A percentile compares a stretch with the other conserved stretches of the same genome.
These are phyloP conservation scores for Pseudomyrmex sp. DNA, from an alignment of 1,140 invertebrate genomes.

Conservation along the genomic window DNA sequence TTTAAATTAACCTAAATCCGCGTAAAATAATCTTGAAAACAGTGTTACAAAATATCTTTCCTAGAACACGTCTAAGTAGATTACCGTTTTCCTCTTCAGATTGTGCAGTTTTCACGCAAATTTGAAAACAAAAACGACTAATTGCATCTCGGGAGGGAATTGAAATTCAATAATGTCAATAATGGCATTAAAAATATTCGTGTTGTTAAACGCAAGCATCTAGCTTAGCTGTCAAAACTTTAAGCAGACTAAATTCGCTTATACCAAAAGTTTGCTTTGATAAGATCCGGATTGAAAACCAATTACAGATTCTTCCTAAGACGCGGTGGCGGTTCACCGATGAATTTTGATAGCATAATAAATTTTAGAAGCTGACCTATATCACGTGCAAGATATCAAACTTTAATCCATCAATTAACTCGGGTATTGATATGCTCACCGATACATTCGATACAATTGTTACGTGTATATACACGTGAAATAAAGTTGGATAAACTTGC, in stretches of 20 bases:
- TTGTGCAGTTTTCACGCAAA: no score
- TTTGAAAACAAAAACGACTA: no score
- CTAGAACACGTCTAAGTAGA: no score
- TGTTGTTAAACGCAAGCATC: not conserved
- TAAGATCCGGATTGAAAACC: conserved; percentile 6
- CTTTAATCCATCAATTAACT: not conserved
- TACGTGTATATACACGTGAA: no score
- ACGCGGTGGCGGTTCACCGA: not conserved
- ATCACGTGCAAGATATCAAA: not conserved
- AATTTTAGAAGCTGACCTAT: not conserved
- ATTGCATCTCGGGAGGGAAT: no score
- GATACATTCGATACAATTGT: not conserved
- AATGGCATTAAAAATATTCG: not conserved
- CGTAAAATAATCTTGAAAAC: no score
- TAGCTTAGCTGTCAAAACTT: not conserved
- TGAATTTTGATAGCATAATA: not conserved
- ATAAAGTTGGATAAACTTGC: not conserved
- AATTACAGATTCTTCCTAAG: not conserved
- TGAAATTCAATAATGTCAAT: not conserved
- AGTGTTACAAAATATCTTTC: no score
- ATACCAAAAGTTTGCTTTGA: not conserved
- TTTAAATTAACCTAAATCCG: no score
- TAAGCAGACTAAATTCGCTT: not conserved
- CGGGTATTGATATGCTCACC: not conserved
- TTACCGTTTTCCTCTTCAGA: no score